These are phyloP conservation scores for Petrocephalus zakoni DNA, from an alignment of 2,113 vertebrate genomes.

Conservation along the genomic window DNA sequence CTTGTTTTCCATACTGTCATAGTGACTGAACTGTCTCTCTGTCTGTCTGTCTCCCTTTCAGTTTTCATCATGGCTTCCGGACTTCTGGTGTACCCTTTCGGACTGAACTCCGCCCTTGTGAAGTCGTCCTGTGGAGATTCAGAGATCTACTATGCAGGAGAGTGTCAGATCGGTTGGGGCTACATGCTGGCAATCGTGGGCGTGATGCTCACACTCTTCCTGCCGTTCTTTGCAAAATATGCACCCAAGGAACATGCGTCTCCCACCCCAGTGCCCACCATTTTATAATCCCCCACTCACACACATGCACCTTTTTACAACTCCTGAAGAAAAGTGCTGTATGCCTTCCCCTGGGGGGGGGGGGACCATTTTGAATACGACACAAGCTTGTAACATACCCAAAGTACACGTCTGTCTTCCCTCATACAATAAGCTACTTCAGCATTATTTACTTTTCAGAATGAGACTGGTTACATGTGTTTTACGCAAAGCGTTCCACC, in stretches of 20 bases:
- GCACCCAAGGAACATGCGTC: constrained; percentile 87
- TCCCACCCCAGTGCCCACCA: constrained; percentile 81
- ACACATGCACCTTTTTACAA: constrained; percentile 17
- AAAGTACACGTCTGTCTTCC: constrained; percentile 67
- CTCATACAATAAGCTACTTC: constrained; percentile 40
- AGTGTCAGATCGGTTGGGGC: constrained; percentile 89
- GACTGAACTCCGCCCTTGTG: constrained; percentile 79
- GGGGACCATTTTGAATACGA: constrained; percentile 44
- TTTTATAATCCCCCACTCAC: constrained; percentile 67
- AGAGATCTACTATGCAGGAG: constrained; percentile 81
- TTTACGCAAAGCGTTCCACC: not conserved
- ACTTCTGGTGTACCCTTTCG: constrained; percentile 85
- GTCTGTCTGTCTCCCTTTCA: constrained; percentile 47
- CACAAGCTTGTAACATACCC: constrained; percentile 45
- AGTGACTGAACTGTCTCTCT: not conserved
- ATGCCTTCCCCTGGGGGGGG: constrained; percentile 39
- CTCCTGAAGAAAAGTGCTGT: constrained; percentile 45
- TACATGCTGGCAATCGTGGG: constrained; percentile 90
- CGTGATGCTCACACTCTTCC: constrained; percentile 86
- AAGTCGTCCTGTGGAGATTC: constrained; percentile 79
- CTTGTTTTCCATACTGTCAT: not conserved
- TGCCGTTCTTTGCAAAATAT: constrained; percentile 93
- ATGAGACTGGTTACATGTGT: not conserved
- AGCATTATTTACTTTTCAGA: constrained; percentile 10
- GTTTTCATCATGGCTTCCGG: constrained; percentile 90